These are phyloP conservation scores for Eupithecia subumbrata DNA, from an alignment of 2,888 invertebrate species.

Conservation along the genomic window DNA sequence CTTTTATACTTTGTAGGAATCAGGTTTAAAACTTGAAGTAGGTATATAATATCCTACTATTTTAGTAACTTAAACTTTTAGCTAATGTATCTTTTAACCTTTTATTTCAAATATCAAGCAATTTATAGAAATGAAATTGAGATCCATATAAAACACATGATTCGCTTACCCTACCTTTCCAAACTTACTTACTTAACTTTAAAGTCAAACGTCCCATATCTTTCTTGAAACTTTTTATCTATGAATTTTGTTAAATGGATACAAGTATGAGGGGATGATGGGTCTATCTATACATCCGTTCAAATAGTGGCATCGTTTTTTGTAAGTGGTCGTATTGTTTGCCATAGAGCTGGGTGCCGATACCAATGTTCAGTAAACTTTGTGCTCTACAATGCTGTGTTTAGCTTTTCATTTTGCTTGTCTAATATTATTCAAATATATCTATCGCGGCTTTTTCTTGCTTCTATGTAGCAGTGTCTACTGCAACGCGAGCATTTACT, in stretches of 20 bases:
- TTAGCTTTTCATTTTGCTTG: slow-evolving; percentile 10
- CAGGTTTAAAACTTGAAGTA: background rate
- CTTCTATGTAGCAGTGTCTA: background rate
- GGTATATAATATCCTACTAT: background rate
- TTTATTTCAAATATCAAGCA: background rate
- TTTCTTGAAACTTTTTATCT: slow-evolving; percentile 5
- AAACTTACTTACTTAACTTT: background rate
- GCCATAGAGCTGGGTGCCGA: background rate
- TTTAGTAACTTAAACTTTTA: background rate
- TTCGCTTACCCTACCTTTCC: background rate
- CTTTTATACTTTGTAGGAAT: too few relatives aligned
- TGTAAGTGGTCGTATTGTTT: slow-evolving; percentile 17
- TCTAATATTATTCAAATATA: background rate
- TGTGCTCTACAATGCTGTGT: slow-evolving; percentile 11
- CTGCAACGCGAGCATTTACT: background rate
- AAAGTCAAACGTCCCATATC: slow-evolving; percentile 5
- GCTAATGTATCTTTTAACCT: background rate
- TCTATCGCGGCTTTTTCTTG: background rate
- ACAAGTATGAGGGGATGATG: slow-evolving; percentile 12
- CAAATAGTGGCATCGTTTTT: slow-evolving; percentile 24
- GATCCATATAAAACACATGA: background rate
- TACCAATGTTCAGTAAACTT: slow-evolving; percentile 7
- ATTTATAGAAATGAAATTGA: background rate
- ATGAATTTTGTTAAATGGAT: slow-evolving; percentile 6
- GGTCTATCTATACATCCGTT: slow-evolving; percentile 15